Base-by-base conservation (phyloP, 2,888 invertebrate genomes). In the Belgica antarctica region DNA sequence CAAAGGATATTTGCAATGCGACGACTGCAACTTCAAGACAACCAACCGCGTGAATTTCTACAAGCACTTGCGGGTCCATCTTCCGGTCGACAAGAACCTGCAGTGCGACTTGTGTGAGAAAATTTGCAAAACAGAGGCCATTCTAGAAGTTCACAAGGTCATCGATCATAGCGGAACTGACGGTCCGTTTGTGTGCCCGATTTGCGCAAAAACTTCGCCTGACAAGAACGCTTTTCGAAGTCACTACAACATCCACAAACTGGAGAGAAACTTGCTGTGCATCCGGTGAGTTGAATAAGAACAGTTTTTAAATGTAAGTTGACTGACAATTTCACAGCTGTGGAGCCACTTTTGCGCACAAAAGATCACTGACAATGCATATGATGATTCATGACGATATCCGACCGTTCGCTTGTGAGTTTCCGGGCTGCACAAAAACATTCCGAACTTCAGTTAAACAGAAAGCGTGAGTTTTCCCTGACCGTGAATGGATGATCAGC, bases 361-460 rank as follows among this genome's bases (percentile, higher is more conserved):
- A 87, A 75, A 86, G 87, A 47, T 87, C 87, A 52, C 87, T 87
- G 80, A 86, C 85, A 77, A 85, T 87, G 83, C 88, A 88, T 79
- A 84, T 83, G 77, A 77, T 87, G 76, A 84, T 85, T 31, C 88
- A 88, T 79, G 82, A 83, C 47, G 86, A 86, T 72, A 77, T 83
- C 73, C 85, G 85, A 78, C 82, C 84, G 71, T 84, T 83, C 80
- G 79, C 83, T 72, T 86, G 86, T 76, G 80, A 81, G 12, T 5
- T n/a, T 27, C 25, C 47, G 74, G 78, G 82, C 73, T 88, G 88
- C 78, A 83, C 85, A 19, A 78, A 85, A 66, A 83, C 83, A 72
- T 82, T 88, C 61, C 82, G 86, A 78, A 86, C 86, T 73, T 83
- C 83, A 73, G 87, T 87, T 71, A 87, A 88, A 77, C 81, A n/a